phyloP scores from a whole-genome alignment of 2,888 invertebrate genomes.

The Synergus japonicus region DNA sequence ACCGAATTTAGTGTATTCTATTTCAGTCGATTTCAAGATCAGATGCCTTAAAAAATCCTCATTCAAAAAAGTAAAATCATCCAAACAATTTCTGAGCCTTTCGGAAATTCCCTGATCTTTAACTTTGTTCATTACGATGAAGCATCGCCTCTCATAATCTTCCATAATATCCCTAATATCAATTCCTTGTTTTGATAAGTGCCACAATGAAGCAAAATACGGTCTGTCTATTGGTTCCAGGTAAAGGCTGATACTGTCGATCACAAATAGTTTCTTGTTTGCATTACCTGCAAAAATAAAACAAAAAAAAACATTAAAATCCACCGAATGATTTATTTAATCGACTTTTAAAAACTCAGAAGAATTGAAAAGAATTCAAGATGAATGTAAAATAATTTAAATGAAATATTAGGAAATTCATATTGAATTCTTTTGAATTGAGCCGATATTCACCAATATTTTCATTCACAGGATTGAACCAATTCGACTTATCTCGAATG shows the following conservation, averaged over 20 bases:
- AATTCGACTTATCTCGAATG: background rate
- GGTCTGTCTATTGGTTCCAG: slow-evolving; percentile 66
- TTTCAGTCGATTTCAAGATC: slow-evolving; percentile 61
- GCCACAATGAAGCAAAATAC: slow-evolving; percentile 56
- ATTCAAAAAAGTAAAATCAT: slow-evolving; percentile 49
- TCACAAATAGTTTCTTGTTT: background rate
- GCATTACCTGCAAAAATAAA: background rate
- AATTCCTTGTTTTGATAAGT: background rate
- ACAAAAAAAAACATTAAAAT: no score
- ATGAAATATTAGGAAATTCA: no score
- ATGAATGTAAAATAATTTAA: no score
- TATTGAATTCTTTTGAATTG: no score
- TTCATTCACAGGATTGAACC: background rate
- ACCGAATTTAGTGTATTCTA: slow-evolving; percentile 61
- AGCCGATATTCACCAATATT: no score
- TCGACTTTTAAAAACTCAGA: no score
- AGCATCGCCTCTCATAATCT: slow-evolving; percentile 66
- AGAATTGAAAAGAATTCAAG: no score
- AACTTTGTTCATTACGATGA: slow-evolving; percentile 53
- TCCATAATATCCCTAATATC: slow-evolving; percentile 53
- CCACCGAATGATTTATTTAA: no score
- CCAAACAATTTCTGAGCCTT: slow-evolving; percentile 40
- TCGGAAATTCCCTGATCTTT: background rate
- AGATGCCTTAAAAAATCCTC: slow-evolving; percentile 66
- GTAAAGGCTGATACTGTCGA: slow-evolving; percentile 13